Percentiles rank a stretch among this genome's conserved stretches.
These are phyloP conservation scores for Mythimna pallens DNA, from an alignment of 2,888 invertebrate species.

Conservation along the genomic window DNA sequence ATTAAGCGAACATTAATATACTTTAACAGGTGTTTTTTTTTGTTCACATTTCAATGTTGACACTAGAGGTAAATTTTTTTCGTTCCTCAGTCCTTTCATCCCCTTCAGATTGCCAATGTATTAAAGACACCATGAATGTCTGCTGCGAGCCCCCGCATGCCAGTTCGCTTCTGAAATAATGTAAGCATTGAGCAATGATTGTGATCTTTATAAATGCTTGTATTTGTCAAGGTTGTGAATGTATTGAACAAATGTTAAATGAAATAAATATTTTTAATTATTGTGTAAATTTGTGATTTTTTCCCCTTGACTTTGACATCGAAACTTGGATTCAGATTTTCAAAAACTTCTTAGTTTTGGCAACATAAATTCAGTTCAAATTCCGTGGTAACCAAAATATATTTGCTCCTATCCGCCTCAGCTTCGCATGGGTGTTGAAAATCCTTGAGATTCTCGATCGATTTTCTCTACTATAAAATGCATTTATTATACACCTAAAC, in stretches of 20 bases:
- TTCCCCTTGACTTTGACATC: background rate
- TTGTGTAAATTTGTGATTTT: constrained; percentile 4
- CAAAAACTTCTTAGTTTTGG: background rate
- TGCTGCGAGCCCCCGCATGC: constrained; percentile 6
- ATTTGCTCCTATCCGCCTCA: background rate
- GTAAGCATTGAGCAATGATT: constrained; percentile 11
- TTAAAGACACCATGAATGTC: background rate
- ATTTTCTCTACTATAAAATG: too few species aligned
- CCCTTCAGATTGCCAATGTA: too few species aligned
- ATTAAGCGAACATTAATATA: too few species aligned
- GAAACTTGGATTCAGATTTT: background rate
- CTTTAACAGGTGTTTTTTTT: too few species aligned
- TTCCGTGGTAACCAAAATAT: background rate
- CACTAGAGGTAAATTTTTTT: too few species aligned
- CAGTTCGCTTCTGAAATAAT: background rate
- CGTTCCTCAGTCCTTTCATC: too few species aligned
- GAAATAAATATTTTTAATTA: constrained; percentile 58
- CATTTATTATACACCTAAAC: too few species aligned
- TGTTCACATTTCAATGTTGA: too few species aligned
- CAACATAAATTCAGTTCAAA: too few species aligned
- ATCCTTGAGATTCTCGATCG: too few species aligned
- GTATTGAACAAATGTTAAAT: constrained; percentile 59
- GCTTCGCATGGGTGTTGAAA: too few species aligned
- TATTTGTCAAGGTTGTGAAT: constrained; percentile 71
- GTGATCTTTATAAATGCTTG: constrained; percentile 52